Conservation (phyloP, 2,797 vertebrate genomes). For the Dipus sagitta region DNA sequence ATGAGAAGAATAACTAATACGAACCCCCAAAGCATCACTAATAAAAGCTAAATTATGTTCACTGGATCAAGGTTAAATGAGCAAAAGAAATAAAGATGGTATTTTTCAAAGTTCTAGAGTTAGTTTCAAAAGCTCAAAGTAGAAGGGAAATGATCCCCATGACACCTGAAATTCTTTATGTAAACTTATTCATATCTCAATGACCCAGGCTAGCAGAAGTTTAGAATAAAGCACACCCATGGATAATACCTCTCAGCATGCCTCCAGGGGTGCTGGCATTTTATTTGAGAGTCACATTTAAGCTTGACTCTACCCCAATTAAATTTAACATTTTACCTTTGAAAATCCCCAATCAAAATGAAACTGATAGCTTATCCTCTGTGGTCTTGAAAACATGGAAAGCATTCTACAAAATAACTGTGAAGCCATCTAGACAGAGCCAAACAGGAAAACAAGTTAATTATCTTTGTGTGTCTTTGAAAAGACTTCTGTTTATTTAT, state of each 20-base stretch:
- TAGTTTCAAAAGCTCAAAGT: slow-evolving; percentile 22
- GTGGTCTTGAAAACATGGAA: slow-evolving; percentile 6
- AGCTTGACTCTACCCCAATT: neutral
- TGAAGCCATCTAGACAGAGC: neutral
- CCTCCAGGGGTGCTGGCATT: neutral
- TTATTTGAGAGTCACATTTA: slow-evolving; percentile 2
- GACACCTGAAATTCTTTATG: neutral
- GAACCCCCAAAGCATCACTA: neutral
- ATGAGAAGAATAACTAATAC: neutral
- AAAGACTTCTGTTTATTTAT: slow-evolving; percentile 9
- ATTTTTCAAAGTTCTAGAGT: slow-evolving; percentile 31
- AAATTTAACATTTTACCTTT: slow-evolving; percentile 56
- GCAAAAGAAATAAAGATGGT: neutral
- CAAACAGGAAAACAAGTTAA: slow-evolving; percentile 5
- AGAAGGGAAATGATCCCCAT: neutral
- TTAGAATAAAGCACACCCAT: neutral
- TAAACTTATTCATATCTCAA: slow-evolving; percentile 43
- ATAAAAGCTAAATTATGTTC: slow-evolving; percentile 21
- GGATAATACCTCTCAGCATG: neutral
- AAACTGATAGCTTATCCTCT: slow-evolving; percentile 11
- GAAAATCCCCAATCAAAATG: neutral
- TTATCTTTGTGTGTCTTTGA: neutral
- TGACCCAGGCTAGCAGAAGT: neutral
- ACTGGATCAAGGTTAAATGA: neutral
- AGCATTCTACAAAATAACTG: neutral